These are phyloP conservation scores for Papilio machaon DNA, from an alignment of 1,140 invertebrate species.

Conservation along the genomic window DNA sequence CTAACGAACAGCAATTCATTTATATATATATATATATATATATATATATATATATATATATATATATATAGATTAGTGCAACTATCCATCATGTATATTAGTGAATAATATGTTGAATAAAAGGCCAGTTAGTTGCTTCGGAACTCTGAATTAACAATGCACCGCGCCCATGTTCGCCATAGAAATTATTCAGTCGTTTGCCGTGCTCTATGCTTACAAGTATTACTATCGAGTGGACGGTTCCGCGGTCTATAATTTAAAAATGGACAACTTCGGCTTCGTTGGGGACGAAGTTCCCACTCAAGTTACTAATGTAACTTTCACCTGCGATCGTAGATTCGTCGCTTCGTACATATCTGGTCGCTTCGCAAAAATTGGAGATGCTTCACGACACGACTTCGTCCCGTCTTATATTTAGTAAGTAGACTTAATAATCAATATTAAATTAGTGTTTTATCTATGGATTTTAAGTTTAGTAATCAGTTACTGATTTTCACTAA, in stretches of 20 bases:
- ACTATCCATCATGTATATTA: not conserved
- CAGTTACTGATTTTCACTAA: too few species aligned
- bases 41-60: too few species aligned
- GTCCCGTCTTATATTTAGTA: slow-evolving; percentile 8
- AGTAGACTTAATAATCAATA: not conserved
- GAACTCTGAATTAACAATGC: slow-evolving; percentile 57
- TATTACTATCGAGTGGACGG: not conserved
- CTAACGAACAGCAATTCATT: too few species aligned
- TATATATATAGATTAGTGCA: too few species aligned
- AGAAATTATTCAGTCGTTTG: slow-evolving; percentile 46
- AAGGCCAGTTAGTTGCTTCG: slow-evolving; percentile 40
- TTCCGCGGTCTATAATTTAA: not conserved
- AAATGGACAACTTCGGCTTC: slow-evolving; percentile 59
- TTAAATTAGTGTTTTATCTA: not conserved
- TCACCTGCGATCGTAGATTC: not conserved
- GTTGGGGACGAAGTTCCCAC: slow-evolving; percentile 45
- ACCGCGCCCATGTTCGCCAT: slow-evolving; percentile 45
- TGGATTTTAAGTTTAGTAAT: not conserved
- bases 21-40: too few species aligned
- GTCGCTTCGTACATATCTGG: slow-evolving; percentile 10
- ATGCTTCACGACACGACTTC: not conserved
- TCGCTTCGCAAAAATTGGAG: not conserved
- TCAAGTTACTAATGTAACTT: not conserved
- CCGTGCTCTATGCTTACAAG: slow-evolving; percentile 33
- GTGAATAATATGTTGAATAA: slow-evolving; percentile 8